phyloP scores from a whole-genome alignment of 2,888 invertebrate species.

The Drosophila merina region DNA sequence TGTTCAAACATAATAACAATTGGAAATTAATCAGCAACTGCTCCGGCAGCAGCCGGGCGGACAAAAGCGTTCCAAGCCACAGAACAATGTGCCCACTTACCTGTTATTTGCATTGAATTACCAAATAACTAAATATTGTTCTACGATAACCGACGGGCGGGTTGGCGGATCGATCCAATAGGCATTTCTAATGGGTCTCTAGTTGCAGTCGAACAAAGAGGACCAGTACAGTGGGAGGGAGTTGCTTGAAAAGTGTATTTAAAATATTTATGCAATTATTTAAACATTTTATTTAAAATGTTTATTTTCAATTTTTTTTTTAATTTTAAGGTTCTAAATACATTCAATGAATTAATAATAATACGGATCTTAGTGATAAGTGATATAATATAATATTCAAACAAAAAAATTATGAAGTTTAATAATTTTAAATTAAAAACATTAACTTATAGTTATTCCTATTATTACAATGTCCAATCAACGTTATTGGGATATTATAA shows the following conservation, averaged over 20 bases:
- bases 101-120: slow-evolving; percentile 56
- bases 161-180: background rate
- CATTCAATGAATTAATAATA: too few species aligned
- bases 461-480: too few species aligned
- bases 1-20: slow-evolving; percentile 57
- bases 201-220: slow-evolving; percentile 59
- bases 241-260: background rate
- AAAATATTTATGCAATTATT: too few species aligned
- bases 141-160: slow-evolving; percentile 22
- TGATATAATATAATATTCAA: too few species aligned
- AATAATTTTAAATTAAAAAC: too few species aligned
- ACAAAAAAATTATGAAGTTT: too few species aligned
- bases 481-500: too few species aligned
- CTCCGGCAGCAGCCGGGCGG: background rate
- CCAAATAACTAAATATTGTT: slow-evolving; percentile 50
- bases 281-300: too few species aligned
- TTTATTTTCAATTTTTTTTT: too few species aligned
- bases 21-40: slow-evolving; percentile 59
- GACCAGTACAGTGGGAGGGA: background rate
- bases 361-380: too few species aligned
- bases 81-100: slow-evolving; percentile 43
- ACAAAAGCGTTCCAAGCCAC: slow-evolving; percentile 44
- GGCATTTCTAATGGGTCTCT: slow-evolving; percentile 5
- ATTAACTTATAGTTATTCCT: too few species aligned
- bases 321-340: too few species aligned